phyloP scores from a whole-genome alignment of 2,888 invertebrate genomes.

The Lasioglossum leucozonium region DNA sequence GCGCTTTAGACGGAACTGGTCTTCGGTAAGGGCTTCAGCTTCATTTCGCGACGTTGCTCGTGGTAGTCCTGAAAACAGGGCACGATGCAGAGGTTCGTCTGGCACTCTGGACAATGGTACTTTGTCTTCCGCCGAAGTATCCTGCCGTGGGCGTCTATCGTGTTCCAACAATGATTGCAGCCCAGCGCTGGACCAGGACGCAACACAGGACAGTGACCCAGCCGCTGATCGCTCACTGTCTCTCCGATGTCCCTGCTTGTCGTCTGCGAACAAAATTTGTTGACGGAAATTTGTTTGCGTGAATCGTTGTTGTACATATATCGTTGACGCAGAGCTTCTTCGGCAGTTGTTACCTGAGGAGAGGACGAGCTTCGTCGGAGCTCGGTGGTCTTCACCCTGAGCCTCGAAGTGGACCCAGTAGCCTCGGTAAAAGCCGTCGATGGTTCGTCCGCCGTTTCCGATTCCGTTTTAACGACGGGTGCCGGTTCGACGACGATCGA shows the following conservation, averaged over 20 bases:
- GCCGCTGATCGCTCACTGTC: constrained; percentile 85
- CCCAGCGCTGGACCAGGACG: constrained; percentile 93
- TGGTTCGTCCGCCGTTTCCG: constrained; percentile 69
- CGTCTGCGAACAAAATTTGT: constrained; percentile 55
- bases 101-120: constrained; percentile 95
- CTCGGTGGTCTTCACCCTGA: constrained; percentile 87
- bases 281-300: not conserved
- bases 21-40: constrained; percentile 77
- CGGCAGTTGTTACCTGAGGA: constrained; percentile 85
- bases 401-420: constrained; percentile 71
- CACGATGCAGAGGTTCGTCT: constrained; percentile 94
- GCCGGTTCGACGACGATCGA: constrained; percentile 82
- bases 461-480: constrained; percentile 79
- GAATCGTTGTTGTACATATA: not conserved
- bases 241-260: constrained; percentile 67
- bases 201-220: constrained; percentile 93
- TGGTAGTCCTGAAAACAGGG: constrained; percentile 95
- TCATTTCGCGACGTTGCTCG: constrained; percentile 86
- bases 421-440: constrained; percentile 58
- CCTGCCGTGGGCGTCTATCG: constrained; percentile 92
- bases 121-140: constrained; percentile 94
- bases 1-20: constrained; percentile 77
- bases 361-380: constrained; percentile 87
- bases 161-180: constrained; percentile 96
- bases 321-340: not conserved